These are phyloP conservation scores for Linnaemya vulpina DNA, from an alignment of 2,888 invertebrate species.

Conservation along the genomic window DNA sequence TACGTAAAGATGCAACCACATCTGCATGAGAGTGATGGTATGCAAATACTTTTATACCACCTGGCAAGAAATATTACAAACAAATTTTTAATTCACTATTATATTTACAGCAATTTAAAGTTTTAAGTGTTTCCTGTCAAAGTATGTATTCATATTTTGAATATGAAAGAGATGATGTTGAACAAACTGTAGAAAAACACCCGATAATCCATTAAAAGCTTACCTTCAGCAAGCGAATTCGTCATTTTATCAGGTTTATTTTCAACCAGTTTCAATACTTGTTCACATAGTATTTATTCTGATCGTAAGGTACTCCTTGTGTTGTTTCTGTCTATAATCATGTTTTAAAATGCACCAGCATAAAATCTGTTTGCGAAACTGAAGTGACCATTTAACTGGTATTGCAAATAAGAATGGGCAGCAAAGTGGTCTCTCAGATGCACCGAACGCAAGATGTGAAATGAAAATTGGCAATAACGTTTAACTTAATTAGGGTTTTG, in stretches of 20 bases:
- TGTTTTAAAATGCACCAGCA: constrained; percentile 6
- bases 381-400: constrained; percentile 65
- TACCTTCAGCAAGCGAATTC: constrained; percentile 26
- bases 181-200: background rate
- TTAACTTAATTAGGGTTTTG: constrained; percentile 59
- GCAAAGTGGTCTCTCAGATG: background rate
- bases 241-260: constrained; percentile 26
- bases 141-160: background rate
- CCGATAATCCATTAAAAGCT: constrained; percentile 47
- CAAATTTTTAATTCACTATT: constrained; percentile 1
- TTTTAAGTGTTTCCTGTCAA: constrained; percentile 40
- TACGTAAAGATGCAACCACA: too few relatives aligned
- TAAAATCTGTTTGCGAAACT: constrained; percentile 34
- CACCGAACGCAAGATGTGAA: constrained; percentile 16
- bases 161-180: background rate
- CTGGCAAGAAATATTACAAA: too few relatives aligned
- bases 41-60: too few relatives aligned
- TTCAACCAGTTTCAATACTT: constrained; percentile 21
- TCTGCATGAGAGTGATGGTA: too few relatives aligned
- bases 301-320: constrained; percentile 31
- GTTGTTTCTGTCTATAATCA: constrained; percentile 47
- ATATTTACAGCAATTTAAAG: constrained; percentile 31
- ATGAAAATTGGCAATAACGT: constrained; percentile 64
- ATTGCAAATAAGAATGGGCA: constrained; percentile 36
- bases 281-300: constrained; percentile 32